Evolutionary conservation across 1,140 invertebrate species (phyloP), one percentile per base, ranked within the genome.

Genomic region (Oppia nitens): DNA sequence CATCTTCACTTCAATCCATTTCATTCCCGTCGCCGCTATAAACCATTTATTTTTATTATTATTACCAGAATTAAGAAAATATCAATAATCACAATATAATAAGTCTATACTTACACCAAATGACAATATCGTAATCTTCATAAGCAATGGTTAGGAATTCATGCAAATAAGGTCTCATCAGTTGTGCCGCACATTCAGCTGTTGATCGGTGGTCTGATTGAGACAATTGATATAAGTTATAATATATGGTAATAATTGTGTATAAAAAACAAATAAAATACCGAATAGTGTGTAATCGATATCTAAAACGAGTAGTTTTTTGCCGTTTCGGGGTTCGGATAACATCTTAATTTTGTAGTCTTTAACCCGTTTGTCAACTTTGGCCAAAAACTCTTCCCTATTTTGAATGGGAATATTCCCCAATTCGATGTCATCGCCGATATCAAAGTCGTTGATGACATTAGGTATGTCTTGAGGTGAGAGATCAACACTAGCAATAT

Each of bases 1-100:
- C 91, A 98, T 95, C 73, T 98, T 98, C 65, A 93, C 87, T 66
- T 94, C 86, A 52, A 98, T 95, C 90, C 91, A 97, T 66, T 89
- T 93, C 91, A 96, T 96, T 62, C 84, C 85, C 1, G 93, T 98
- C 0, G 93, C 93, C 40, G 93, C 95, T 91, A 85, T 21, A 28
- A 25, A 14, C 32, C 2, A 56, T 47, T n/a, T n/a, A n/a, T n/a
- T 3, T 12, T 32, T 1, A 55, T 24, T 2, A 17, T 2, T 24
- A 21, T 3, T 0, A 55, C 1, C 11, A n/a, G n/a, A 20, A 51
- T 51, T 21, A 45, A 60, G 20, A 14, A 1, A 53, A 60, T 47
- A 28, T 47, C 21, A 23, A 2, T 55, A 26, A 55, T 6, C 23
- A 17, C 11, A 49, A 56, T 21, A 52, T 55, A 23, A 26, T 52